Evolutionary conservation across 2,113 vertebrate species (phyloP), one percentile per base, ranked within the genome.

Genomic region (Hirundichthys speculiger): DNA sequence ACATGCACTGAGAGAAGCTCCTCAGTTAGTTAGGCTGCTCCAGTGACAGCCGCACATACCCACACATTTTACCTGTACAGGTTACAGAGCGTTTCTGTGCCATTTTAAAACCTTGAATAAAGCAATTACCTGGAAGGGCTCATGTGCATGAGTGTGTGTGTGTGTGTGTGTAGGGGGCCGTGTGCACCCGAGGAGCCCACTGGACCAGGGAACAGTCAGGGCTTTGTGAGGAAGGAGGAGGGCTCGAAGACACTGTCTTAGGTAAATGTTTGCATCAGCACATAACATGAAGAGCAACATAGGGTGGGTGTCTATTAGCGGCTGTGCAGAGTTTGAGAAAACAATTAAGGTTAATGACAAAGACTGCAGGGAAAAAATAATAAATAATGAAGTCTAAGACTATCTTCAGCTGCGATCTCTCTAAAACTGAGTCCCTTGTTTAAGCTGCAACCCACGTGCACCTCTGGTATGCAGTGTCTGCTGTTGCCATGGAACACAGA

Each of bases 131-230:
- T 49, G 38, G 19, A 57, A 68, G 56, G 60, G 54, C 25, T 62
- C 49, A 48, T 41, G 47, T 34, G 52, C 48, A 43, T 12, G 56
- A 62, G 58, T 52, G 45, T 41, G 47, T 34, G 52, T 51, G 46
- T 12, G 56, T 64, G 58, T 48, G 57, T 69, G 56, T 30, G 54
- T 77, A 73, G 42, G 86, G 83, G 84, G 59, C 93, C 93, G 87
- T 79, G 84, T 55, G 69, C 87, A 86, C 94, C 94, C 72, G 65
- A 89, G 89, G 90, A 95, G 90, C 89, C 94, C 81, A 88, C 79
- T 73, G 91, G 90, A 92, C 94, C 93, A 74, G 80, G 10, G 86
- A 94, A 96, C 92, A 96, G 93, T 89, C 79, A 57, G 76, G 70
- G 41, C 90, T 94, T 94, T 95, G 92, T 94, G 80, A 40, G 45